Evolutionary conservation across 2,797 vertebrate species (phyloP).

Genomic region (Uromys caudimaculatus): DNA sequence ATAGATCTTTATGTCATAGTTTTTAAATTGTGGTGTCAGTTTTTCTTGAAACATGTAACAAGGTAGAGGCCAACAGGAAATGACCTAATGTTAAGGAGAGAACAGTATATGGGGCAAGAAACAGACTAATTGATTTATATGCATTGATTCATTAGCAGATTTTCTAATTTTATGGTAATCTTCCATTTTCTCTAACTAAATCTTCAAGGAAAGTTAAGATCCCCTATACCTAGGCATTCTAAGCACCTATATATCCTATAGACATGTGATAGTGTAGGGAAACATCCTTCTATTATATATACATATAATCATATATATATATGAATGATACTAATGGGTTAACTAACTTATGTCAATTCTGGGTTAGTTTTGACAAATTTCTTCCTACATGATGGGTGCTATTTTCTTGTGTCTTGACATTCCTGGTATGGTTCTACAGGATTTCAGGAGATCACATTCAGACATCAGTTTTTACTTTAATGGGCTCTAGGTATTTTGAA

Average conservation of each 20-base stretch:
- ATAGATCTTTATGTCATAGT: background rate
- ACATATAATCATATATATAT: background rate
- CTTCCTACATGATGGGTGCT: background rate
- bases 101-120: background rate
- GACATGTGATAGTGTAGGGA: background rate
- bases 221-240: background rate
- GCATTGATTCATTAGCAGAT: background rate
- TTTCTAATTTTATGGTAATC: constrained; percentile 13
- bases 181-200: constrained; percentile 37
- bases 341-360: background rate
- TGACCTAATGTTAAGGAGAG: background rate
- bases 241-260: background rate
- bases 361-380: constrained; percentile 18
- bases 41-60: background rate
- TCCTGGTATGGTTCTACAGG: background rate
- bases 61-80: background rate
- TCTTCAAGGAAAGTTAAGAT: background rate
- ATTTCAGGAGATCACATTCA: background rate
- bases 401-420: background rate
- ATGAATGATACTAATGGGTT: background rate
- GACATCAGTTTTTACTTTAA: constrained; percentile 3
- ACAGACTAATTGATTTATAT: background rate
- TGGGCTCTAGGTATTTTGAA: constrained; percentile 7
- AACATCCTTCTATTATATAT: background rate
- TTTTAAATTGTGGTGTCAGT: background rate